Base-by-base conservation (phyloP, 1,140 invertebrate species). In the Drosophila ogumai region DNA sequence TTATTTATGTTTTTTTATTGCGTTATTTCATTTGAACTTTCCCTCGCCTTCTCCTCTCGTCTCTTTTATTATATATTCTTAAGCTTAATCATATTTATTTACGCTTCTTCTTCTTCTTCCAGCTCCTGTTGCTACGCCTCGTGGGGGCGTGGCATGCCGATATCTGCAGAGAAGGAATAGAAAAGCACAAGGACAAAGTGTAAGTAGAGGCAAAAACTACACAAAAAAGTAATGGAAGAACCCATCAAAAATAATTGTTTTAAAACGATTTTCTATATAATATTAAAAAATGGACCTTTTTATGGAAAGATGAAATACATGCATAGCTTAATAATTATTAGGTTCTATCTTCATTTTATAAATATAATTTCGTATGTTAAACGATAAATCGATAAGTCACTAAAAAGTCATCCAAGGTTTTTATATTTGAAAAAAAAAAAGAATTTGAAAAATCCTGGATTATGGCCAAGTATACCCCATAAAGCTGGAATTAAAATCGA, bases 11-110 rank as follows among this genome's bases (percentile, higher is more conserved):
- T 88, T 87, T 82, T 88, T 69, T 88, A 88, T 88, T 88, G 84
- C 84, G 85, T 90, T 88, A 88, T 88, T 88, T 88, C 85, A 88
- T 88, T 88, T 88, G 85, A 90, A 90, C 84, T 88, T 80, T 77
- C 80, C 50, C 28, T 55, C 43, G 50, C 36, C 50, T 34, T 38
- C 56, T 34, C 17, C 34, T 52, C 32, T 40, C 40, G 17, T 28
- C 50, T 9, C 56, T 63, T 50, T 87, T 90, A 76, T 90, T 88
- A 88, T 90, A 90, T 88, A 90, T 88, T 88, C 85, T 88, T 88
- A 90, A 90, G 84, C 85, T 88, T 90, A 84, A 88, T 88, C 84
- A 88, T 90, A 88, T 88, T 88, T 88, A 88, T 88, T 88, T 88
- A 84, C 82, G 85, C 85, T 84, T 58, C 82, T 79, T 32, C 31